Evolutionary conservation across 2,888 invertebrate genomes (phyloP).

Genomic region (Acleris sparsana): DNA sequence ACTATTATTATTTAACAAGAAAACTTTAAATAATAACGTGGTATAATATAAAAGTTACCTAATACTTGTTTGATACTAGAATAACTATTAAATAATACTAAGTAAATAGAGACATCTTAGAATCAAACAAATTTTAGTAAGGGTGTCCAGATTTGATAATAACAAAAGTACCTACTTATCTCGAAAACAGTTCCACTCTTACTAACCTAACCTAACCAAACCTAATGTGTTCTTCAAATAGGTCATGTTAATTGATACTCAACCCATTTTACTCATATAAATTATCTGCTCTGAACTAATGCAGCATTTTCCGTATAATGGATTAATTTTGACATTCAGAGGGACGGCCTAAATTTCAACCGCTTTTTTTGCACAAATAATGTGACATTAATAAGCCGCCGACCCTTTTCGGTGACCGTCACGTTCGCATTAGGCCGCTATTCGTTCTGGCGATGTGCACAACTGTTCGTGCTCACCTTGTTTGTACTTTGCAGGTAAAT

Average conservation of each 20-base stretch:
- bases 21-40: too few species aligned
- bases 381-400: slow-evolving; percentile 72
- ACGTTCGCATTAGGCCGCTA: slow-evolving; percentile 56
- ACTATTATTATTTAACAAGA: too few species aligned
- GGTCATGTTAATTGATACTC: slow-evolving; percentile 29
- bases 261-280: slow-evolving; percentile 23
- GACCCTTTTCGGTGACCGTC: slow-evolving; percentile 61
- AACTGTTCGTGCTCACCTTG: slow-evolving; percentile 28
- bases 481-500: slow-evolving; percentile 26
- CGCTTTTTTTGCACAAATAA: slow-evolving; percentile 64
- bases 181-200: too few species aligned
- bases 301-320: slow-evolving; percentile 52
- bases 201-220: too few species aligned
- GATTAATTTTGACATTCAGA: slow-evolving; percentile 71
- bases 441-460: slow-evolving; percentile 43
- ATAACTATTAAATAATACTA: too few species aligned
- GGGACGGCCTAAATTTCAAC: slow-evolving; percentile 60
- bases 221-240: not conserved
- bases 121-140: too few species aligned
- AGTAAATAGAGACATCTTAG: too few species aligned
- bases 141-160: too few species aligned
- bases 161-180: too few species aligned
- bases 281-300: slow-evolving; percentile 43
- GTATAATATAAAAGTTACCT: too few species aligned
- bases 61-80: too few species aligned